These are phyloP conservation scores for Jaculus jaculus DNA, from an alignment of 2,113 vertebrate species.

Conservation along the genomic window DNA sequence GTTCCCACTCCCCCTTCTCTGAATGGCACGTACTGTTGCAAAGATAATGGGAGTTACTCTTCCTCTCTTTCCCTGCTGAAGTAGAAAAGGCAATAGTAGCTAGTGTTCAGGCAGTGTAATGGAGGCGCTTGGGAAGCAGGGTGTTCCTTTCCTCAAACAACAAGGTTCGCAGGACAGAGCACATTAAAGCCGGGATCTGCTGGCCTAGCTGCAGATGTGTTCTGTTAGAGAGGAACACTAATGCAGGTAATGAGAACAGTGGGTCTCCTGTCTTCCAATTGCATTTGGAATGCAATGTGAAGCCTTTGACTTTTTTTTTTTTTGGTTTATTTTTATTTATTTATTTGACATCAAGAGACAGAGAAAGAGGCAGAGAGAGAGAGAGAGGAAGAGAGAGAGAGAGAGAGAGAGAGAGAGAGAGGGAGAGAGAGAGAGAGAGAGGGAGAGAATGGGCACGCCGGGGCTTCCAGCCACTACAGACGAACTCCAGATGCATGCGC, in stretches of 20 bases:
- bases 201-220: neutral
- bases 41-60: neutral
- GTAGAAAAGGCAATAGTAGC: neutral
- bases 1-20: neutral
- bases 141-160: neutral
- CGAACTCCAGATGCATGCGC: no score
- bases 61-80: neutral
- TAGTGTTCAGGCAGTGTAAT: neutral
- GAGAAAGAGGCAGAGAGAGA: no score
- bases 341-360: no score
- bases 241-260: neutral
- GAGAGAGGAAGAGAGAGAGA: no score
- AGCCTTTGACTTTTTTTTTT: neutral
- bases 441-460: no score
- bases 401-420: no score
- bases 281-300: neutral
- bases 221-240: neutral
- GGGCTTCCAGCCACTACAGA: no score
- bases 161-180: neutral
- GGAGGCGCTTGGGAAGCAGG: neutral
- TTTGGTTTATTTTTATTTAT: no score
- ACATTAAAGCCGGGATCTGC: constrained; percentile 3
- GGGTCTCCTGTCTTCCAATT: neutral
- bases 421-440: no score
- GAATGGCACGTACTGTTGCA: neutral